Percentiles rank a stretch among this genome's conserved stretches.
These are phyloP conservation scores for Hemiscyllium ocellatum DNA, from an alignment of 2,113 vertebrate genomes.

Conservation along the genomic window DNA sequence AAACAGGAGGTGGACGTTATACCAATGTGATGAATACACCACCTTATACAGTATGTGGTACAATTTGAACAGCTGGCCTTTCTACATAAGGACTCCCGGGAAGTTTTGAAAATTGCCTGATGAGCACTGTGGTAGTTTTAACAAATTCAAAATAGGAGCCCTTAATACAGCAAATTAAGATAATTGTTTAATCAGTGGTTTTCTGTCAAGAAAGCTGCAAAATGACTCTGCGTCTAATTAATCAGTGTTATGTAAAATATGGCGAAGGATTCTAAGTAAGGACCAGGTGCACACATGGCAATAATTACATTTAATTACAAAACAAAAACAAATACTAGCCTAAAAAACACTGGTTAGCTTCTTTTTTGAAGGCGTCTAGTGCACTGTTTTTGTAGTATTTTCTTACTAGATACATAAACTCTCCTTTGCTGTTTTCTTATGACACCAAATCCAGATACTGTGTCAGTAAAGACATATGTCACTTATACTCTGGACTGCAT, in stretches of 20 bases:
- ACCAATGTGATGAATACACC: not conserved
- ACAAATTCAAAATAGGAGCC: slow-evolving; percentile 9
- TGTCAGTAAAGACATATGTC: not conserved
- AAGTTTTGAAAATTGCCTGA: not conserved
- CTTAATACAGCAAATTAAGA: slow-evolving; percentile 24
- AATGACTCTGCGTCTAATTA: not conserved
- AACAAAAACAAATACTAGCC: slow-evolving; percentile 37
- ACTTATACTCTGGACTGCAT: not conserved
- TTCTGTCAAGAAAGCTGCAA: slow-evolving; percentile 30
- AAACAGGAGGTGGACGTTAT: not conserved
- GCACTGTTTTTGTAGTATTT: slow-evolving; percentile 34
- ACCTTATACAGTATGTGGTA: not conserved
- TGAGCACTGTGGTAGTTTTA: not conserved
- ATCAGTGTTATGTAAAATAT: not conserved
- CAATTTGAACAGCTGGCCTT: not conserved
- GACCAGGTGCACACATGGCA: slow-evolving; percentile 35
- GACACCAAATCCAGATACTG: slow-evolving; percentile 27
- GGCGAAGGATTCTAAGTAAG: not conserved
- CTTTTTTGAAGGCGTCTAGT: slow-evolving; percentile 28
- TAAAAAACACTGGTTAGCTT: slow-evolving; percentile 32
- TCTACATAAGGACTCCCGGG: not conserved
- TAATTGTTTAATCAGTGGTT: slow-evolving; percentile 21
- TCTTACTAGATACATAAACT: slow-evolving; percentile 37
- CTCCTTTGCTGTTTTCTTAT: slow-evolving; percentile 17
- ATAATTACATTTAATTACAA: slow-evolving; percentile 38